Base-by-base conservation (phyloP, 2,113 vertebrate species). In the Cranoglanis bouderius region DNA sequence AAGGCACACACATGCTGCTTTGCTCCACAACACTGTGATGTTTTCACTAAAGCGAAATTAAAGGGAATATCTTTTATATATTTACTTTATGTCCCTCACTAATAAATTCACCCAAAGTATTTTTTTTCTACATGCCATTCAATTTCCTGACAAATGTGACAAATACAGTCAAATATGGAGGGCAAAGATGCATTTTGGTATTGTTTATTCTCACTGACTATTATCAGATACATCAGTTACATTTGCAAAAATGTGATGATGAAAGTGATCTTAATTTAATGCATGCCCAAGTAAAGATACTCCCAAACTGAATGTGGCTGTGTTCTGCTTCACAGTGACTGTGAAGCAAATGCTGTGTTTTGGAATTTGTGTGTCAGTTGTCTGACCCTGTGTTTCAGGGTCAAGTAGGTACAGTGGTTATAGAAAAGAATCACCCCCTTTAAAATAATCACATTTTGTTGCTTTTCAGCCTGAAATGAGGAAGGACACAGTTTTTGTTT, bases 131-230 rank as follows among this genome's bases (percentile, higher is more conserved):
- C 32, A 16, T 53, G 32, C 59, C 24, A 70, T 67, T 55, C 57
- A 88, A 57, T 89, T 80, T 89, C 7, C 46, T 80, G 72, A 85
- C 16, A 46, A 65, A 85, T 24, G 51, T 53, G 70, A 19, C 6
- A 74, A 88, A 75, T 83, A 88, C 29, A 43, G 82, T 59, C 53
- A 88, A 83, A 88, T 61, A 51, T 32, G 59, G 81, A 59, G 35
- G 55, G 65, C 21, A n/a, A 59, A 46, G 21, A 75, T 35, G 57
- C n/a, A 82, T 49, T 83, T 40, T 74, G 51, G 57, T 90, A 75
- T 63, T 65, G 49, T 46, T 74, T 46, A 51, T 12, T 46, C 61
- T 38, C 57, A 77, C 49, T 46, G 72, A 77, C 57, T 83, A 74
- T 51, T 85, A 77, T 32, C 55, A 67, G 82, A 55, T 26, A 83